Percentiles rank a stretch among this genome's conserved stretches.
These are phyloP conservation scores for Melipona bicolor DNA, from an alignment of 2,888 invertebrate genomes.

Conservation along the genomic window DNA sequence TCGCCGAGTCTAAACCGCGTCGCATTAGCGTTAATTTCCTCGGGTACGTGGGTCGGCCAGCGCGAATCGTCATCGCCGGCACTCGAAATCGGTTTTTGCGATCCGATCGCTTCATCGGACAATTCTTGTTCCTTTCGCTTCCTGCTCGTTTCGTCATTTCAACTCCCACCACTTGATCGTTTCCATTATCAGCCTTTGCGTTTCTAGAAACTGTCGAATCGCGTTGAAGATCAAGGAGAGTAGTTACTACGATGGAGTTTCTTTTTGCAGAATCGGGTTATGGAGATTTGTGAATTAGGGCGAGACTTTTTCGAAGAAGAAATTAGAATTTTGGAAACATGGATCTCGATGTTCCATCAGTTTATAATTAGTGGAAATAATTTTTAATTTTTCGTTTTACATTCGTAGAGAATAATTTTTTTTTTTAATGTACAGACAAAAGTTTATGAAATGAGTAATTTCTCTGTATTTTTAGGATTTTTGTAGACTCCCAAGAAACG, in stretches of 20 bases:
- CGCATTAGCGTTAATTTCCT: slow-evolving; percentile 56
- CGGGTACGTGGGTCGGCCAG: slow-evolving; percentile 23
- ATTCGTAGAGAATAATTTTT: too few species aligned
- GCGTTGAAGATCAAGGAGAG: background rate
- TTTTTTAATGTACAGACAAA: too few species aligned
- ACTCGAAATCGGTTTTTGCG: slow-evolving; percentile 30
- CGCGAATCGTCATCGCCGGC: slow-evolving; percentile 1
- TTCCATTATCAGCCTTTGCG: background rate
- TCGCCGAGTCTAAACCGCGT: slow-evolving; percentile 38
- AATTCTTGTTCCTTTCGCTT: background rate
- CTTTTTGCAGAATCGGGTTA: background rate
- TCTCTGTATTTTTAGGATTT: too few species aligned
- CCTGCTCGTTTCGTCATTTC: background rate
- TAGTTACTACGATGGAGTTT: background rate
- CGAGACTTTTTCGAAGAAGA: background rate
- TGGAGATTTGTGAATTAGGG: too few species aligned
- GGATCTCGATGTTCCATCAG: background rate
- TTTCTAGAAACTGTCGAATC: background rate
- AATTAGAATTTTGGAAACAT: background rate
- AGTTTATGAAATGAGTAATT: too few species aligned
- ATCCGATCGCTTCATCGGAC: background rate
- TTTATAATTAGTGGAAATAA: too few species aligned
- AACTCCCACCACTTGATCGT: background rate
- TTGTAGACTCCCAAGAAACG: too few species aligned
- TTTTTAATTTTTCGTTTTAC: too few species aligned